Base-by-base conservation (phyloP, 2,888 invertebrate genomes). In the Phyllotreta cruciferae region DNA sequence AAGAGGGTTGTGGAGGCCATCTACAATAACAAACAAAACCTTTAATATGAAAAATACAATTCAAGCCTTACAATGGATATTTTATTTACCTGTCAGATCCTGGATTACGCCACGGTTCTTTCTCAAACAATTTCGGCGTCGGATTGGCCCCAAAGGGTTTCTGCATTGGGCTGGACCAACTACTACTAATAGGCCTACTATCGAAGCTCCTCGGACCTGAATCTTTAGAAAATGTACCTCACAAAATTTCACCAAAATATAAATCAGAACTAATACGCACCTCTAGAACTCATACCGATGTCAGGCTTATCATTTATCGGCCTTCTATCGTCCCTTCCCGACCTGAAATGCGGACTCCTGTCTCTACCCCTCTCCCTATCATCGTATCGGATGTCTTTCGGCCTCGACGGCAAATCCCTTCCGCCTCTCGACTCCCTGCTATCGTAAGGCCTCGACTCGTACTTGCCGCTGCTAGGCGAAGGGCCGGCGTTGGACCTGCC, bases 341-440 rank as follows among this genome's bases (percentile, higher is more conserved):
- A 55, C 44, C 78, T 72, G 65, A 75, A 78, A 66, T 78, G 78
- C 4, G 79, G 79, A 57, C 78, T 78, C 14, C 79, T 70, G 10
- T 78, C 78, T 8, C 79, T 69, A 7, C 78, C 79, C 34, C 63
- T 38, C 42, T 72, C 70, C 14, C 79, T 71, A 7, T 78, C 79
- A 0, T 74, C 67, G 60, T 75, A 79, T 14, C 79, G 47, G 7
- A 70, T 62, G 7, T 78, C 78, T 64, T 78, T 79, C 5, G 66
- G 56, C 60, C 66, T 42, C 24, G 66, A 58, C 3, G 66, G 64
- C 37, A 68, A 34, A n/a, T 69, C 69, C 35, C 68, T 54, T 11
- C 66, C 60, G 7, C 63, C 60, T 47, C 74, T 67, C 11, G 67
- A 49, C 13, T 73, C 71, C 41, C 72, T 67, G 49, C 71, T 71